Evolutionary conservation across 2,797 vertebrate species (phyloP).

Genomic region (Silurus aristotelis): DNA sequence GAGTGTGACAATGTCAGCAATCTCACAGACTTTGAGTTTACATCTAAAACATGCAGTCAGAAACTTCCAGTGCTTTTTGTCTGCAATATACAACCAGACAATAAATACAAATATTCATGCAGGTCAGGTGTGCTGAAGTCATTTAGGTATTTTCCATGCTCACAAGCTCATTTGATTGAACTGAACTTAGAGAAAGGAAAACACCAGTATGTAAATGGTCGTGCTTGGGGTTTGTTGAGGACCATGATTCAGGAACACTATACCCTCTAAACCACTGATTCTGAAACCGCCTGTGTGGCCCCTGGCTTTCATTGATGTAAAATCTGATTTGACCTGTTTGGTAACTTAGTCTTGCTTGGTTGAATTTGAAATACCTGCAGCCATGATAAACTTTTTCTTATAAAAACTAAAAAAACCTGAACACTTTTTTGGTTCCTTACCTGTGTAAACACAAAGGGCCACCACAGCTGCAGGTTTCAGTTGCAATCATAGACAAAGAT

Average conservation of each 20-base stretch:
- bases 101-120: background rate
- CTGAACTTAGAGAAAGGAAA: background rate
- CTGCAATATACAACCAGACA: background rate
- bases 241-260: background rate
- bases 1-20: background rate
- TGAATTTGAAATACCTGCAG: background rate
- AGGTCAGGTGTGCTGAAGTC: background rate
- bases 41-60: background rate
- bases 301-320: background rate
- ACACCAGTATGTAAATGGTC: background rate
- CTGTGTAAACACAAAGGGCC: background rate
- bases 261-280: background rate
- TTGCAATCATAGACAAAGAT: background rate
- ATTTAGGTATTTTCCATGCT: background rate
- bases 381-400: background rate
- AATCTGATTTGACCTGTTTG: background rate
- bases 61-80: background rate
- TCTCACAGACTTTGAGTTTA: background rate
- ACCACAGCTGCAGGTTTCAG: background rate
- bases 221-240: background rate
- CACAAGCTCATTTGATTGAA: background rate
- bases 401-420: no score
- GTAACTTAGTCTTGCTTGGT: background rate
- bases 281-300: background rate
- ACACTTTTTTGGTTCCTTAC: background rate